Base-by-base conservation (phyloP, 2,888 invertebrate genomes). In the Habrosyne pyritoides region DNA sequence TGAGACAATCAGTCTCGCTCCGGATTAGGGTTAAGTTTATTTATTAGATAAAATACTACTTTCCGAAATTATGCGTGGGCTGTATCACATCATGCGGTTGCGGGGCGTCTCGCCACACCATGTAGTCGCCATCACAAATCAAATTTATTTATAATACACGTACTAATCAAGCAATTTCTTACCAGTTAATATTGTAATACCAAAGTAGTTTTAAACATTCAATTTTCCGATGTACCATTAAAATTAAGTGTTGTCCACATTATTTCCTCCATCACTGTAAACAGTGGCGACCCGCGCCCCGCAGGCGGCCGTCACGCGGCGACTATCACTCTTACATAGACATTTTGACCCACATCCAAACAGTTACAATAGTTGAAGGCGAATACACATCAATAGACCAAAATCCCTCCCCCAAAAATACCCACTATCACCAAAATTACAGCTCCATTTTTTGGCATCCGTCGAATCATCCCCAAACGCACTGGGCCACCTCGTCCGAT, bases 401-500 rank as follows among this genome's bases (percentile, higher is more conserved):
- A 69, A 74, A 67, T 63, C 67, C 68, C 67, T 24, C 24, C 69
- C 71, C 71, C 69, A 79, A 78, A 76, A 64, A 64, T 66, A 49
- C 26, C 66, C 56, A 67, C 67, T 59, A 60, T 66, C 57, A 18
- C 65, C 61, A 75, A 83, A 77, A 73, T 73, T 63, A 66, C 71
- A 75, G 63, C 60, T 68, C 68, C 69, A 75, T 71, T 61, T 69
- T 81, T 84, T 71, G 79, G 76, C 67, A 77, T 71, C 70, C 76
- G 65, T 70, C 66, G 66, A 93, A 93, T 66, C 64, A 93, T 94
- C 94, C 94, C 56, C 63, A 61, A 94, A 94, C 92, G 93, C 95
- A 95, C 95, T 96, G 96, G 97, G 96, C 97, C 97, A 95, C 94
- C 95, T 96, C 96, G 97, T 97, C 97, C 97, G 96, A 95, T 95